Evolutionary conservation across 2,113 vertebrate genomes (phyloP), one percentile per base, ranked within the genome.

Genomic region (Calidris pugnax): DNA sequence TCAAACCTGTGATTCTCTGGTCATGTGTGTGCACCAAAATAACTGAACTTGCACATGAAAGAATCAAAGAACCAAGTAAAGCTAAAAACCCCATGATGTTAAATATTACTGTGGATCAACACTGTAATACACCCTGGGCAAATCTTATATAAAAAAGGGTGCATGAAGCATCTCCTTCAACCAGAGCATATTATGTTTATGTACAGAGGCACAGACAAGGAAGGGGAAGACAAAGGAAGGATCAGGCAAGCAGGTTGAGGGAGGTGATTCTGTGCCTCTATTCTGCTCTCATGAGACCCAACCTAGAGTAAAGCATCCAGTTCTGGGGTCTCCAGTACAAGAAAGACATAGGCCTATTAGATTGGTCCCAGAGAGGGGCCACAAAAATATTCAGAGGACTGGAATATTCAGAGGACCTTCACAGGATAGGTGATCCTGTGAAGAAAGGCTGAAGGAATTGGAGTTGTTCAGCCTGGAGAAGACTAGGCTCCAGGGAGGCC

Each of bases 271-370:
- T 45, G 9, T 5, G 4, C 3, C 26, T 90, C 22, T 24, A 28
- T 10, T 67, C 37, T 5, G 1, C 10, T n/a, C 30, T 62, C 5
- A 0, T 32, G 39, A 83, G 28, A 78, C 6, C 1, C 27, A 18
- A 4, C 2, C 33, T 60, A 14, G 23, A 62, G 15, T 64, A 59
- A 17, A n/a, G 15, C 9, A 11, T 12, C 21, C 45, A 47, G 5
- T 23, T 76, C 32, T 80, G 33, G 7, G 7, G 5, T 55, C 14
- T n/a, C 12, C 62, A 39, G 43, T 20, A 75, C 8, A 72, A 76
- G 66, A 63, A 43, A 60, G 17, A 63, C 6, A n/a, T 14, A 9
- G 45, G 35, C 7, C 4, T 80, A 4, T 22, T 59, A 4, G 9
- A 72, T 5, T 1, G 2, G 39, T 22, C 41, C 48, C 32, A 47